A percentile compares a stretch with the other conserved stretches of the same genome.
phyloP scores from a whole-genome alignment of 2,888 invertebrate genomes.

The Nomada hirtipes region DNA sequence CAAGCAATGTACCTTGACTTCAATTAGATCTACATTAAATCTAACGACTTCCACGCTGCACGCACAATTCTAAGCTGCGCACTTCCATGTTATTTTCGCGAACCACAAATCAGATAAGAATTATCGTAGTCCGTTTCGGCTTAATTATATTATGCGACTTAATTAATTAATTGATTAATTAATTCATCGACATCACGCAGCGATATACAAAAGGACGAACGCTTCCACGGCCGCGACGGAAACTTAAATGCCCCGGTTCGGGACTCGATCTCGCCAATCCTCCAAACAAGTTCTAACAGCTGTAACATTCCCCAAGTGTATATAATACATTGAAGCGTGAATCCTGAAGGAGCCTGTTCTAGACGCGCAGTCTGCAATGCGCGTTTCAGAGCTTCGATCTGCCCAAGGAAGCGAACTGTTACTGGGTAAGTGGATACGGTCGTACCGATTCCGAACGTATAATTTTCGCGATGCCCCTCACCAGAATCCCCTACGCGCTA shows the following conservation, averaged over 20 bases:
- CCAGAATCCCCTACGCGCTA: constrained; percentile 7
- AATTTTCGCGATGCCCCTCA: constrained; percentile 26
- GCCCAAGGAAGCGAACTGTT: constrained; percentile 11
- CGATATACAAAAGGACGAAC: no score
- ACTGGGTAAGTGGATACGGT: constrained; percentile 35
- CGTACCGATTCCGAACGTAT: constrained; percentile 11
- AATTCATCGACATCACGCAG: no score
- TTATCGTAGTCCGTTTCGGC: not conserved
- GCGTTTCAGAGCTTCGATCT: not conserved
- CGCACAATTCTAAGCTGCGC: no score
- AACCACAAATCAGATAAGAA: no score
- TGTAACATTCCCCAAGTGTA: constrained; percentile 6
- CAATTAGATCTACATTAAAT: no score
- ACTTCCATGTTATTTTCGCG: no score
- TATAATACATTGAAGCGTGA: not conserved
- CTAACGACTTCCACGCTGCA: no score
- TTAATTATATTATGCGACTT: not conserved
- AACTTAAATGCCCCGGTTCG: not conserved
- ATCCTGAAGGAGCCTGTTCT: constrained; percentile 2
- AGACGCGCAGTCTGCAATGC: not conserved
- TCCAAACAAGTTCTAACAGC: constrained; percentile 16
- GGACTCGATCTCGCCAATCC: not conserved
- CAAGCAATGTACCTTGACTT: no score
- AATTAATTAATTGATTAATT: not conserved
- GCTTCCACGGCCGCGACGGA: no score